phyloP scores from a whole-genome alignment of 2,888 invertebrate species.

The Taenaris catops region DNA sequence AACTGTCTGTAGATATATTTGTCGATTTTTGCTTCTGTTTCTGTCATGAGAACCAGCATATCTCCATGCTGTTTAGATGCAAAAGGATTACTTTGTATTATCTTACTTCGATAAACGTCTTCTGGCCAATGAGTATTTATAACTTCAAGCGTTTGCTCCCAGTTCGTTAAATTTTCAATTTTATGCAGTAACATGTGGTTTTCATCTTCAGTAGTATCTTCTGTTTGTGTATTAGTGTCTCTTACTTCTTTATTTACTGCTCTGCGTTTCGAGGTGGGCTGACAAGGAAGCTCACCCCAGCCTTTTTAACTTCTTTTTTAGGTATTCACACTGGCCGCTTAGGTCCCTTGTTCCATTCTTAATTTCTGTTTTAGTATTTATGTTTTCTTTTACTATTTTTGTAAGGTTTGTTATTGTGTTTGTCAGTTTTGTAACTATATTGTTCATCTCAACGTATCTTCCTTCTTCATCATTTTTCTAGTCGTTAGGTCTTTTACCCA shows the following conservation, averaged over 20 bases:
- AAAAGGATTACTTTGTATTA: not conserved
- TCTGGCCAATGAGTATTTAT: not conserved
- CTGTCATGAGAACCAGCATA: not conserved
- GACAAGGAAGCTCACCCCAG: not conserved
- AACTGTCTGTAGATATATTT: not conserved
- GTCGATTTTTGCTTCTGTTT: not conserved
- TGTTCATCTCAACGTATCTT: too few species aligned
- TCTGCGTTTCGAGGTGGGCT: not conserved
- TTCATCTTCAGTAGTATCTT: not conserved
- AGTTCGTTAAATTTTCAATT: not conserved
- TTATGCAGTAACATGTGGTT: not conserved
- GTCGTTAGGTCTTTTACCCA: not conserved
- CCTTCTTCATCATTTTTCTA: not conserved
- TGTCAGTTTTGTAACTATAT: too few species aligned
- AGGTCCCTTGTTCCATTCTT: not conserved
- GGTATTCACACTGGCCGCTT: not conserved
- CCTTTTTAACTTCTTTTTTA: not conserved
- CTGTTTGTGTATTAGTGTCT: not conserved
- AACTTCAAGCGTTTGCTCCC: not conserved
- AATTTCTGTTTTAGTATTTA: not conserved
- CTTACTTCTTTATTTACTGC: not conserved
- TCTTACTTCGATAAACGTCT: not conserved
- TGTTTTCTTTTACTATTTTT: not conserved
- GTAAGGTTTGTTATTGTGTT: not conserved
- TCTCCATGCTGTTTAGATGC: not conserved